A percentile compares a stretch with the other conserved stretches of the same genome.
Conservation (phyloP, 2,888 invertebrate species). For the Xanthia togata region DNA sequence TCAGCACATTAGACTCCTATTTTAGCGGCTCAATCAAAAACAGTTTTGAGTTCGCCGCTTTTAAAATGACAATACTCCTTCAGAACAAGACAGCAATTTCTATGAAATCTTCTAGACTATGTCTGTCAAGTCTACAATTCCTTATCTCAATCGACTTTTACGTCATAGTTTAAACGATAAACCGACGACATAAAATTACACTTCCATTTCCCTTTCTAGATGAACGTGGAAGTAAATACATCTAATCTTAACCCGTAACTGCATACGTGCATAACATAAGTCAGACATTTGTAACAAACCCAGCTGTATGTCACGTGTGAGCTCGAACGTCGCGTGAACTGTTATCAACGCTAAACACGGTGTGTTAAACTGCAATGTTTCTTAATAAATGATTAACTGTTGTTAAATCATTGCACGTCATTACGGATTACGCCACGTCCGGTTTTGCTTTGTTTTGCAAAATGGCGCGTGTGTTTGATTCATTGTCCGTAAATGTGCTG, state of each 20-base stretch:
- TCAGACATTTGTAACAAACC: conserved; percentile 54
- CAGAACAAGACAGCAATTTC: background rate
- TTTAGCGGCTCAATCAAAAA: conserved; percentile 18
- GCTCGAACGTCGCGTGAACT: conserved; percentile 51
- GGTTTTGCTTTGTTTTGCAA: conserved; percentile 39
- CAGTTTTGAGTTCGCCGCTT: background rate
- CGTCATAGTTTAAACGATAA: background rate
- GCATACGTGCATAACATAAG: conserved; percentile 45
- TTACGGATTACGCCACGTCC: conserved; percentile 33
- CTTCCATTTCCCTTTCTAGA: background rate
- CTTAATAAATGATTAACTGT: conserved; percentile 55
- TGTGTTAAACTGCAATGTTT: conserved; percentile 53
- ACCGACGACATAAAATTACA: background rate
- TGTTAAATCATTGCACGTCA: conserved; percentile 52
- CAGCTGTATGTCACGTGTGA: conserved; percentile 61
- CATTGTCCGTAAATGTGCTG: conserved; percentile 4
- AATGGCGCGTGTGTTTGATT: conserved; percentile 17
- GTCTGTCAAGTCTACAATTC: background rate
- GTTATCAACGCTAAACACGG: conserved; percentile 56
- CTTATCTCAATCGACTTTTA: background rate
- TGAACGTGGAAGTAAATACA: conserved; percentile 23
- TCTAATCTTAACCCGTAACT: conserved; percentile 32
- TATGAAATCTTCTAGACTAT: background rate
- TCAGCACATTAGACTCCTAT: background rate
- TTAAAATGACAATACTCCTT: background rate